A percentile compares a stretch with the other conserved stretches of the same genome.
Conservation (phyloP, 2,797 vertebrate species). For the Okamejei kenojei region DNA sequence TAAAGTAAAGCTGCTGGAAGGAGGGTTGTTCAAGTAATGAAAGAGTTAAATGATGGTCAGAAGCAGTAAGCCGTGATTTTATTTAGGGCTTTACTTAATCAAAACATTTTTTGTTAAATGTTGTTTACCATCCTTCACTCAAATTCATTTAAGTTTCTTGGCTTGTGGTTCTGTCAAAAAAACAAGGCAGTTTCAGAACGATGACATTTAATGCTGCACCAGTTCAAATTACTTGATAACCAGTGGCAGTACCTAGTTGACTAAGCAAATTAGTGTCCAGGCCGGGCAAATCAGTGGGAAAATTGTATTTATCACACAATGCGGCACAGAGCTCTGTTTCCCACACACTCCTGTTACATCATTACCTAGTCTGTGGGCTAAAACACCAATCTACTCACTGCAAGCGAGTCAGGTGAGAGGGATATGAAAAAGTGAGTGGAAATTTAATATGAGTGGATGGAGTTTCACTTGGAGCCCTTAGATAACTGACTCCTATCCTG, state of each 20-base stretch:
- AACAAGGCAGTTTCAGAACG: not conserved
- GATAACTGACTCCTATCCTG: conserved; percentile 84
- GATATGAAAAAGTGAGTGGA: conserved; percentile 77
- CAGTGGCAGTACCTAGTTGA: conserved; percentile 73
- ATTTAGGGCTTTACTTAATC: not conserved
- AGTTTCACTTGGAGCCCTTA: conserved; percentile 82
- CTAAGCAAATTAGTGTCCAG: conserved; percentile 70
- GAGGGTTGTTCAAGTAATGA: not conserved
- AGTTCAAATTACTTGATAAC: conserved; percentile 87
- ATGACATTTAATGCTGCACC: conserved; percentile 24
- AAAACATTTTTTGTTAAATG: conserved; percentile 30
- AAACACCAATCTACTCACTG: conserved; percentile 72
- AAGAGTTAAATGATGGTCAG: not conserved
- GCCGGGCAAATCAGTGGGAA: conserved; percentile 77
- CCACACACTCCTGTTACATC: conserved; percentile 99
- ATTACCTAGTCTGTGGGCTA: conserved; percentile 81
- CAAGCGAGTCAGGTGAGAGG: conserved; percentile 78
- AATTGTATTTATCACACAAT: conserved; percentile 82
- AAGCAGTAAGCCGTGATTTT: not conserved
- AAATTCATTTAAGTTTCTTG: conserved; percentile 19
- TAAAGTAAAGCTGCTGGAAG: not conserved
- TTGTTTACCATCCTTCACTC: conserved; percentile 9
- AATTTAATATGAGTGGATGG: conserved; percentile 82
- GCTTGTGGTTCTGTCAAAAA: not conserved
- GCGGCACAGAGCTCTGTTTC: conserved; percentile 69